Base-by-base conservation (phyloP, 1,140 invertebrate species). In the Ptiloglossa arizonensis region DNA sequence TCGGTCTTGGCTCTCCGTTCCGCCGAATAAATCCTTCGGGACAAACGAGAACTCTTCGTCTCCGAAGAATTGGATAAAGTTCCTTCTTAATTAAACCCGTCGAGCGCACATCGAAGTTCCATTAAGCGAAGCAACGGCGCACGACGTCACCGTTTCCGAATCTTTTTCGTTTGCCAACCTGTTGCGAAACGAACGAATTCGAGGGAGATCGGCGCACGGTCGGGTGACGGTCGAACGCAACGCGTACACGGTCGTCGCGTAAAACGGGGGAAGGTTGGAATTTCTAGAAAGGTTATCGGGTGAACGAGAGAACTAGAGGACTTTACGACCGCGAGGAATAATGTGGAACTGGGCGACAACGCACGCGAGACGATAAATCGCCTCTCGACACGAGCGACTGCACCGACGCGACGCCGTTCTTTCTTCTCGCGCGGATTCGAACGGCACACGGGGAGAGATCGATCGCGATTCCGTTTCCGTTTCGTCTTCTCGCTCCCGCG, bases 251-350 rank as follows among this genome's bases (percentile, higher is more conserved):
- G 24, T 9, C 8, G 60, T 66, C 74, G 56, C 64, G 50, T 48
- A 44, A 35, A 79, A 38, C 60, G 59, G 64, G 22, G 50, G 57
- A 81, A 71, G 71, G 68, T 64, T 83, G 70, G 68, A 78, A 86
- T 81, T 81, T 70, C 76, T 78, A 27, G 41, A 72, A 52, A 81
- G 78, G 74, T 84, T 81, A 86, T 86, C 79, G 54, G 64, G 54
- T 38, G 60, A 75, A 75, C 77, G 24, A 80, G 77, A 54, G 54
- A 69, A 41, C 35, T 5, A 29, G 64, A 69, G 54, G 54, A n/a
- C 27, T 76, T 76, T 68, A 59, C 64, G 64, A 68, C 6, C 64
- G 41, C 11, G 54, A 6, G 54, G 44, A 69, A 76, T 48, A 69
- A 76, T 1, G 64, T 48, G 44, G 64, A 60, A 68, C 63, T 22